phyloP scores from a whole-genome alignment of 2,113 vertebrate genomes.

The Vombatus ursinus region DNA sequence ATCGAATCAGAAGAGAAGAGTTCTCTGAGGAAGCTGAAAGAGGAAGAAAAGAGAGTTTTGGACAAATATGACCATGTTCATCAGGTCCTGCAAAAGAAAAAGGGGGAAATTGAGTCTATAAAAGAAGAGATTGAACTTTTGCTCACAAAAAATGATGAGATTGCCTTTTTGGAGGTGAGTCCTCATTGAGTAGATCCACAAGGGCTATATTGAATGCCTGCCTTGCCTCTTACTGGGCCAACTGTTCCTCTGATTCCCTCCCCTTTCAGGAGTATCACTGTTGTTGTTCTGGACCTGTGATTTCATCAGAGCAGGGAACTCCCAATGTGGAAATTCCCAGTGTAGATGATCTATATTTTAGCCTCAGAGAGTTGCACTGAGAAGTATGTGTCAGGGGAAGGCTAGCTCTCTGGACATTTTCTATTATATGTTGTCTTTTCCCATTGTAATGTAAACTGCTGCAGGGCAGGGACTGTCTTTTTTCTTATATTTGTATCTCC shows the following conservation, averaged over 20 bases:
- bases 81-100: slow-evolving; percentile 85
- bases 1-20: slow-evolving; percentile 84
- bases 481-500: neutral
- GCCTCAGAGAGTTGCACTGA: neutral
- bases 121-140: slow-evolving; percentile 83
- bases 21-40: slow-evolving; percentile 79
- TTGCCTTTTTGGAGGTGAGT: slow-evolving; percentile 93
- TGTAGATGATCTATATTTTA: neutral
- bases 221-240: neutral
- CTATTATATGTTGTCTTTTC: too few relatives aligned
- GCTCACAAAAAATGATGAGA: slow-evolving; percentile 83
- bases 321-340: neutral
- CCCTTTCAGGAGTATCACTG: neutral
- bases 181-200: fast-evolving
- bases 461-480: neutral
- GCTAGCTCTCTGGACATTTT: too few relatives aligned
- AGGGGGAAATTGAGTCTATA: slow-evolving; percentile 82
- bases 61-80: slow-evolving; percentile 82
- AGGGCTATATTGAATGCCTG: fast-evolving
- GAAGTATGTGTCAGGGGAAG: neutral
- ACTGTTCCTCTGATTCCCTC: neutral
- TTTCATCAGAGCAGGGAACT: neutral
- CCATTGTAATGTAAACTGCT: neutral
- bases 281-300: neutral
- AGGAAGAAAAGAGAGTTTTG: slow-evolving; percentile 86